Conservation (phyloP, 2,797 vertebrate genomes). For the Antrozous pallidus region DNA sequence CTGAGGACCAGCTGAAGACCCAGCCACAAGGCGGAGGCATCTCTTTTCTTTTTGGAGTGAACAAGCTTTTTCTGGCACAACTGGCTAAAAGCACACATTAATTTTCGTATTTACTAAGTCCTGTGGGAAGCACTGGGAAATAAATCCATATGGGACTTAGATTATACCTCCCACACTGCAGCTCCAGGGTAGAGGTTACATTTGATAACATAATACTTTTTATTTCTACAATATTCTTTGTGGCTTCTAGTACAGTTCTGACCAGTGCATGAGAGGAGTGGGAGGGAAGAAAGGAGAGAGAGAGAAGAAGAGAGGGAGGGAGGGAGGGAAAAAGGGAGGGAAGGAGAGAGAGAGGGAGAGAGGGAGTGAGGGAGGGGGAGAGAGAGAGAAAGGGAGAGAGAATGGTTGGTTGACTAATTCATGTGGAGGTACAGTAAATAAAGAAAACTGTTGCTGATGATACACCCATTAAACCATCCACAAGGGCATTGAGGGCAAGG, state of each 20-base stretch:
- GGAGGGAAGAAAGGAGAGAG: too few species aligned
- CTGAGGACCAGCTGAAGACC: not conserved
- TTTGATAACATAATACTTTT: not conserved
- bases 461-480: not conserved
- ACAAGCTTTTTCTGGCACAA: not conserved
- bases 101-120: not conserved
- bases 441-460: not conserved
- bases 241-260: not conserved
- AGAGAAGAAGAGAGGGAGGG: too few species aligned
- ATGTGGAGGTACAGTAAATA: not conserved
- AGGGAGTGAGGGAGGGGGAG: too few species aligned
- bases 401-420: not conserved
- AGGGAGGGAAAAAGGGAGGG: too few species aligned
- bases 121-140: not conserved
- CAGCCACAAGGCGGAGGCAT: conserved; percentile 33
- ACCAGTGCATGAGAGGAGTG: not conserved
- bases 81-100: not conserved
- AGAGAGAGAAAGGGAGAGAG: not conserved
- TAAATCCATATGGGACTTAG: not conserved
- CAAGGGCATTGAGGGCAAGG: not conserved
- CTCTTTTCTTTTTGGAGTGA: conserved; percentile 1
- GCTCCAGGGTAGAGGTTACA: not conserved
- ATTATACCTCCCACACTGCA: not conserved
- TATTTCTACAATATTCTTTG: not conserved
- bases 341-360: too few species aligned